A percentile compares a stretch with the other conserved stretches of the same genome.
Evolutionary conservation across 2,797 vertebrate genomes (phyloP).

Genomic region (Microcaecilia unicolor): DNA sequence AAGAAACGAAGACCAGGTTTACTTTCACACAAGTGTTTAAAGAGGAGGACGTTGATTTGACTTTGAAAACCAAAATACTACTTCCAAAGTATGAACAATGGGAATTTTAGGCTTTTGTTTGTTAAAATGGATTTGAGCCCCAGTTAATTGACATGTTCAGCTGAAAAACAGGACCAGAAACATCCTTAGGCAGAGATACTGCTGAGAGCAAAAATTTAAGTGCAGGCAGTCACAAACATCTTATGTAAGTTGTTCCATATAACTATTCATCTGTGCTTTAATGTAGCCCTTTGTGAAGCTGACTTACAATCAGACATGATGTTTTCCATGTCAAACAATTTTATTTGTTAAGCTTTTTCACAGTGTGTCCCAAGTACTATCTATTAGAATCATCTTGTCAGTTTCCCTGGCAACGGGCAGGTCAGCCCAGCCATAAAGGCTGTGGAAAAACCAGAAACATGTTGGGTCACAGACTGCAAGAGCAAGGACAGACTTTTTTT

Average conservation of each 20-base stretch:
- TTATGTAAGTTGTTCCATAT: slow-evolving; percentile 12
- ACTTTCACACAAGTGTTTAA: no score
- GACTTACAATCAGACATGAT: slow-evolving; percentile 26
- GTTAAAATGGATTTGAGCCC: no score
- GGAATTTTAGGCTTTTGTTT: no score
- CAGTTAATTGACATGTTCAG: no score
- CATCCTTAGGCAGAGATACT: no score
- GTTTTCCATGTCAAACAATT: slow-evolving; percentile 45
- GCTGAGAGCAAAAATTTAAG: slow-evolving; percentile 12
- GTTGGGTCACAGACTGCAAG: slow-evolving; percentile 14
- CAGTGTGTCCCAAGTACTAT: slow-evolving; percentile 50
- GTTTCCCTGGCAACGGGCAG: slow-evolving; percentile 55
- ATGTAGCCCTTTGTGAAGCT: slow-evolving; percentile 28
- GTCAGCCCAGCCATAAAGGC: slow-evolving; percentile 47
- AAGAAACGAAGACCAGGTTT: no score
- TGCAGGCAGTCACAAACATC: slow-evolving; percentile 6
- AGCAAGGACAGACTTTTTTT: slow-evolving; percentile 19
- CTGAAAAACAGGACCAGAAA: no score
- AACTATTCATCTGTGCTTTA: no score
- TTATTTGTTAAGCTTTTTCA: slow-evolving; percentile 47
- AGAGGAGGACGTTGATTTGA: no score
- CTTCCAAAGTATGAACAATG: no score
- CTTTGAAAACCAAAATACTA: no score
- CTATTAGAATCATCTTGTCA: slow-evolving; percentile 44
- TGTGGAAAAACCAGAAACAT: slow-evolving; percentile 33